These are phyloP conservation scores for Thereva nobilitata DNA, from an alignment of 2,888 invertebrate genomes.

Conservation along the genomic window DNA sequence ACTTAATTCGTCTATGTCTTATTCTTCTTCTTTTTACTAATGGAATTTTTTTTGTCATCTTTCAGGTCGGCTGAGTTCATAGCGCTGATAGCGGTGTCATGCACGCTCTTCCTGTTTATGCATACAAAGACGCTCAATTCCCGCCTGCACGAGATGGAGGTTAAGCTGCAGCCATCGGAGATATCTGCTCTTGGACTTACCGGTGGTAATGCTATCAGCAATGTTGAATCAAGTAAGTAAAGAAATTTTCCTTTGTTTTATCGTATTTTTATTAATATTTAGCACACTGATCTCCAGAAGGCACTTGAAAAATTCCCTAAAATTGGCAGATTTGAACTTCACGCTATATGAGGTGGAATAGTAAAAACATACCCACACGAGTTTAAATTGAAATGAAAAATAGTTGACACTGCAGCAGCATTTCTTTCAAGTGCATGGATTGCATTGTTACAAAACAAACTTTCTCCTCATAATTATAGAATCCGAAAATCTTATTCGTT, in stretches of 20 bases:
- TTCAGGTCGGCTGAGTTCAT: constrained; percentile 82
- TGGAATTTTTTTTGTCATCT: constrained; percentile 48
- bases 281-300: neutral
- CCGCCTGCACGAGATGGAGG: constrained; percentile 79
- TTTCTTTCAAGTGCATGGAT: no score
- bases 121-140: constrained; percentile 83
- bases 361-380: no score
- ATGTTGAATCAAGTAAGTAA: constrained; percentile 55
- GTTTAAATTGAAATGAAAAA: no score
- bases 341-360: no score
- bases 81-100: constrained; percentile 79
- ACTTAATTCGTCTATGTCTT: no score
- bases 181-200: constrained; percentile 59
- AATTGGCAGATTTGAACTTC: no score
- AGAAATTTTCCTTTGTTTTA: neutral
- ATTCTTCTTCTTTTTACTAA: constrained; percentile 4
- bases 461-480: no score
- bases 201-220: constrained; percentile 54
- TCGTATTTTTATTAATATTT: neutral
- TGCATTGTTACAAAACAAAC: no score
- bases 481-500: no score
- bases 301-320: neutral
- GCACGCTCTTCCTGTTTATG: constrained; percentile 81
- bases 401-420: no score
- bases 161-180: constrained; percentile 70